Conservation (phyloP, 2,888 invertebrate species). For the Hedya salicella region DNA sequence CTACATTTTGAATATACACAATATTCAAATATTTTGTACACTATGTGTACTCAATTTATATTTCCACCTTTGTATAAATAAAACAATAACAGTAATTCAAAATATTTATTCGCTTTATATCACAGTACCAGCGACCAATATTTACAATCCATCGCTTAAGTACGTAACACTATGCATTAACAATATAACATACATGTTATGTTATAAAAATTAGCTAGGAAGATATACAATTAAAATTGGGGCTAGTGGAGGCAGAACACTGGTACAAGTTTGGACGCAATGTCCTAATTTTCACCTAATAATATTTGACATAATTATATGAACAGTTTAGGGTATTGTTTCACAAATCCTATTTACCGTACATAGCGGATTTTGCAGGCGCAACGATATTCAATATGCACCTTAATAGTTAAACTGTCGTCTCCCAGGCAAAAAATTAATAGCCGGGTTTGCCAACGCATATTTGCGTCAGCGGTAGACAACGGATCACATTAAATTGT, state of each 20-base stretch:
- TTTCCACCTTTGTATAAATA: neutral
- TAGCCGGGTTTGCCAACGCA: too few species aligned
- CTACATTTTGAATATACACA: too few species aligned
- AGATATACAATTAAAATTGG: constrained; percentile 10
- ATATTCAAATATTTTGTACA: too few species aligned
- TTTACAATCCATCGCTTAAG: constrained; percentile 1
- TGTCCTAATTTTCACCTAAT: constrained; percentile 23
- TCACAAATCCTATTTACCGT: too few species aligned
- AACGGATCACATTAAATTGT: too few species aligned
- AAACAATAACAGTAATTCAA: constrained; percentile 7
- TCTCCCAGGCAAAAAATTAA: too few species aligned
- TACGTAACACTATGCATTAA: constrained; percentile 20
- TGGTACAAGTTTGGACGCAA: constrained; percentile 6
- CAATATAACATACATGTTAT: constrained; percentile 15
- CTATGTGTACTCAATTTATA: too few species aligned
- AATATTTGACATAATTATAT: neutral
- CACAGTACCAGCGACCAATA: constrained; percentile 27
- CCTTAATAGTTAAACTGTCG: too few species aligned
- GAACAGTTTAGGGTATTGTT: too few species aligned
- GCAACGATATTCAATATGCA: too few species aligned
- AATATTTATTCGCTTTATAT: constrained; percentile 31
- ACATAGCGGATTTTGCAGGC: too few species aligned
- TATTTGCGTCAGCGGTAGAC: too few species aligned
- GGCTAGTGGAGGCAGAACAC: constrained; percentile 19
- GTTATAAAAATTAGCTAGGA: neutral